Evolutionary conservation across 1,140 invertebrate genomes (phyloP).

Genomic region (Drosophila parabipectinata): DNA sequence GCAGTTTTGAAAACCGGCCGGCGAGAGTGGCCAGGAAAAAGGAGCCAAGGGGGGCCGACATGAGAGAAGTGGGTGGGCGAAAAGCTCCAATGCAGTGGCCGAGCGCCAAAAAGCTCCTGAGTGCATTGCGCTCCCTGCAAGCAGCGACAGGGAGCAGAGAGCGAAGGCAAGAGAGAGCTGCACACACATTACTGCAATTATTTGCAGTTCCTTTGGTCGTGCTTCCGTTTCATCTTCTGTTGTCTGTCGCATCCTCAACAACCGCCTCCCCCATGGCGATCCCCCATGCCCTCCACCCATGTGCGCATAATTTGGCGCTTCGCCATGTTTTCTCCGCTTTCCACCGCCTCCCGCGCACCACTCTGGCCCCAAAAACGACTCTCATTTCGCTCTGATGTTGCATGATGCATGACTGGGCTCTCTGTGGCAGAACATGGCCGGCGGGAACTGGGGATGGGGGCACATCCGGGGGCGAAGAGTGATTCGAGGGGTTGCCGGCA

Average conservation of each 20-base stretch:
- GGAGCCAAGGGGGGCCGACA: not conserved
- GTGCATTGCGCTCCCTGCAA: constrained; percentile 56
- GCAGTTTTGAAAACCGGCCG: constrained; percentile 69
- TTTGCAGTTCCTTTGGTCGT: constrained; percentile 72
- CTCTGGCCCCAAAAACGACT: constrained; percentile 35
- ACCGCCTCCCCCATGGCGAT: constrained; percentile 3
- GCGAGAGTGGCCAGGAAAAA: constrained; percentile 50
- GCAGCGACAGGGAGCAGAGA: constrained; percentile 1
- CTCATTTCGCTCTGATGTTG: constrained; percentile 61
- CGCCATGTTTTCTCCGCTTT: constrained; percentile 70
- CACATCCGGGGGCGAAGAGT: constrained; percentile 10
- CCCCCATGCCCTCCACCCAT: constrained; percentile 41
- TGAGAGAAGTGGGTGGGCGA: constrained; percentile 10
- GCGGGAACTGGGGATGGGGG: constrained; percentile 13
- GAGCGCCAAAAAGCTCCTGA: constrained; percentile 58
- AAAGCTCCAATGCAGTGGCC: constrained; percentile 61
- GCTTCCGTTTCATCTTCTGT: constrained; percentile 66
- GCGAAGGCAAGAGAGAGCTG: not conserved
- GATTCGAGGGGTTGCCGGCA: constrained; percentile 47
- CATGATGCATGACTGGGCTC: constrained; percentile 47
- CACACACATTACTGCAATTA: constrained; percentile 58
- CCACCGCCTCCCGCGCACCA: constrained; percentile 12
- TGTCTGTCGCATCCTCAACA: constrained; percentile 50
- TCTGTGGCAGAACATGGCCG: constrained; percentile 6
- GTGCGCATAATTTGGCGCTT: constrained; percentile 81